A percentile compares a stretch with the other conserved stretches of the same genome.
Conservation (phyloP, 1,140 invertebrate species). For the Sitodiplosis mosellana region DNA sequence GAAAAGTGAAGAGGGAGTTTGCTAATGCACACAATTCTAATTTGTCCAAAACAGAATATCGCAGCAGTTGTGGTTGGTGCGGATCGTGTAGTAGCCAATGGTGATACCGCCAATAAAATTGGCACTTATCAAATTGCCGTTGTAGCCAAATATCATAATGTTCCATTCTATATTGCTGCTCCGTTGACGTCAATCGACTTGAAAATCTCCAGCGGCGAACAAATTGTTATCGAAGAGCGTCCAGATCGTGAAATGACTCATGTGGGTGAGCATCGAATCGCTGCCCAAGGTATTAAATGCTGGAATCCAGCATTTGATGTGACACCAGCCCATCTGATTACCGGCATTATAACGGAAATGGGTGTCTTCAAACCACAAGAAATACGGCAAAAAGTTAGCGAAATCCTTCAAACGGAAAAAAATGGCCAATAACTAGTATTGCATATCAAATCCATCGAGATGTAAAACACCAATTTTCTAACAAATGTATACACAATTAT, state of each 20-base stretch:
- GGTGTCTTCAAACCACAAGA: slow-evolving; percentile 54
- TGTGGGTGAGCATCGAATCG: slow-evolving; percentile 63
- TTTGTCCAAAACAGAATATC: slow-evolving; percentile 38
- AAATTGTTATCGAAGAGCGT: slow-evolving; percentile 88
- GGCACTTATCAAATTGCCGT: slow-evolving; percentile 97
- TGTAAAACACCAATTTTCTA: no score
- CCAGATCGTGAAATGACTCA: slow-evolving; percentile 78
- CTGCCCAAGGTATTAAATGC: slow-evolving; percentile 74
- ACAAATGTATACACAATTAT: no score
- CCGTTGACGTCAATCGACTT: slow-evolving; percentile 86
- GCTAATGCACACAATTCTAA: no score
- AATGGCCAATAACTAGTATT: no score
- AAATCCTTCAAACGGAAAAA: neutral
- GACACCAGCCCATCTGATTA: slow-evolving; percentile 85
- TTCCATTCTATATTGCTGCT: slow-evolving; percentile 93
- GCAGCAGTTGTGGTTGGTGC: slow-evolving; percentile 72
- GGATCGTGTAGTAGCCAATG: slow-evolving; percentile 81
- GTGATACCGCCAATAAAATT: slow-evolving; percentile 99
- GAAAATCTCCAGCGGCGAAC: slow-evolving; percentile 52
- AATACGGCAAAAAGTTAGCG: slow-evolving; percentile 15
- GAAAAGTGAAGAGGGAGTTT: no score
- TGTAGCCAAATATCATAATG: slow-evolving; percentile 70
- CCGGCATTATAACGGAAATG: slow-evolving; percentile 87
- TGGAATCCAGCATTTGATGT: slow-evolving; percentile 99
- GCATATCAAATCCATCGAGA: no score